Conservation (phyloP, 2,113 vertebrate species). For the Zingel zingel region DNA sequence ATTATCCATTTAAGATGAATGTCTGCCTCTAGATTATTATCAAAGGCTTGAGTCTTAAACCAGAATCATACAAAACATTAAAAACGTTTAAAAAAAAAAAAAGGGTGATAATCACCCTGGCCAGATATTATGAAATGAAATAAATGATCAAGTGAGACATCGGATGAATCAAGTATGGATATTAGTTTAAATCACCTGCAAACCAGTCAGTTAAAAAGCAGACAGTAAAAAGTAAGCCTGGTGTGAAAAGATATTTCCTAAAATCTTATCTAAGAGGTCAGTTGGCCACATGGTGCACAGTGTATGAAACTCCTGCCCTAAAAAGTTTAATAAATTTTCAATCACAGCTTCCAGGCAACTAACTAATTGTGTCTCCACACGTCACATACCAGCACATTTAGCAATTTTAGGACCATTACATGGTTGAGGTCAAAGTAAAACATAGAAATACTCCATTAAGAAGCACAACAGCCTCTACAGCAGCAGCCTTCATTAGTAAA, state of each 20-base stretch:
- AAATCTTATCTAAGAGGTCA: conserved; percentile 36
- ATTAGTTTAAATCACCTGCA: conserved; percentile 27
- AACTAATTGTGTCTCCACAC: neutral
- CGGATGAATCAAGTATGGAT: conserved; percentile 21
- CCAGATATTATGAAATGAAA: conserved; percentile 24
- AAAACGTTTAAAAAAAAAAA: neutral
- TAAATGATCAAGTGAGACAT: conserved; percentile 8
- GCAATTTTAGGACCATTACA: conserved; percentile 16
- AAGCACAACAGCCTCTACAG: conserved; percentile 38
- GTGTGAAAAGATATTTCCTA: neutral
- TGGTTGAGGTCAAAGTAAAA: conserved; percentile 4
- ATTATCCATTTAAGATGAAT: conserved; percentile 2
- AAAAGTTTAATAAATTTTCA: conserved; percentile 20
- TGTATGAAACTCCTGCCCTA: conserved; percentile 25
- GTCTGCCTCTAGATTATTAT: conserved; percentile 20
- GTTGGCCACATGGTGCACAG: conserved; percentile 48
- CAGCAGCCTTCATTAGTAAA: conserved; percentile 42
- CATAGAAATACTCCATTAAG: conserved; percentile 30
- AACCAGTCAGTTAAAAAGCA: conserved; percentile 6
- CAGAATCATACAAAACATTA: conserved; percentile 35
- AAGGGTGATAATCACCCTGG: conserved; percentile 5
- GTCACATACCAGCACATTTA: conserved; percentile 9
- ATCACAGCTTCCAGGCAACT: conserved; percentile 44
- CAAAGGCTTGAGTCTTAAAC: conserved; percentile 32
- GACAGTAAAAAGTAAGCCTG: conserved; percentile 3